A percentile compares a stretch with the other conserved stretches of the same genome.
Evolutionary conservation across 1,140 invertebrate genomes (phyloP).

Genomic region (Physella acuta): DNA sequence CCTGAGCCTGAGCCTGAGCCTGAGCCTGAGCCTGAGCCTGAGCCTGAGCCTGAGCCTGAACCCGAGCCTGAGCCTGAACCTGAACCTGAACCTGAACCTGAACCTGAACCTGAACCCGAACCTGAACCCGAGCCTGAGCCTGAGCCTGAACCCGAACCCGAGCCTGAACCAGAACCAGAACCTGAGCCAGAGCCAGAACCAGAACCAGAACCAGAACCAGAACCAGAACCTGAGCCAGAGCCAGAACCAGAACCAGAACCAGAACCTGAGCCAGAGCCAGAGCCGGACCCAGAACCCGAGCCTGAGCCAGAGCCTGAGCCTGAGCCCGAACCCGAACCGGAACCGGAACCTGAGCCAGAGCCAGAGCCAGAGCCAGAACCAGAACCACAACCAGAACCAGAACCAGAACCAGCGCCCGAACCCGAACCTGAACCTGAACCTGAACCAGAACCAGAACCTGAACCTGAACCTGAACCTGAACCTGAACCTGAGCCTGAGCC

Average conservation of each 20-base stretch:
- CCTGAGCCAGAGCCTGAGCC: background rate
- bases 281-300: background rate
- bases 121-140: constrained; percentile 24
- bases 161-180: too few relatives aligned
- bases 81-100: constrained; percentile 24
- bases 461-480: constrained; percentile 30
- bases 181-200: too few relatives aligned
- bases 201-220: too few relatives aligned
- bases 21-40: background rate
- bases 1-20: background rate
- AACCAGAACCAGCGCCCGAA: background rate
- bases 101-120: constrained; percentile 31
- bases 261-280: too few relatives aligned
- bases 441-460: constrained; percentile 4
- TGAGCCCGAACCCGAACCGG: constrained; percentile 10
- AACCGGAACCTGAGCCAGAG: background rate
- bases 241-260: too few relatives aligned
- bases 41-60: constrained; percentile 5
- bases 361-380: background rate
- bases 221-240: too few relatives aligned
- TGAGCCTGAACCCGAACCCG: constrained; percentile 20
- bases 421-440: background rate
- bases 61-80: constrained; percentile 25
- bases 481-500: constrained; percentile 24
- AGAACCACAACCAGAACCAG: background rate